Evolutionary conservation across 2,888 invertebrate species (phyloP).

Genomic region (Penaeus monodon): DNA sequence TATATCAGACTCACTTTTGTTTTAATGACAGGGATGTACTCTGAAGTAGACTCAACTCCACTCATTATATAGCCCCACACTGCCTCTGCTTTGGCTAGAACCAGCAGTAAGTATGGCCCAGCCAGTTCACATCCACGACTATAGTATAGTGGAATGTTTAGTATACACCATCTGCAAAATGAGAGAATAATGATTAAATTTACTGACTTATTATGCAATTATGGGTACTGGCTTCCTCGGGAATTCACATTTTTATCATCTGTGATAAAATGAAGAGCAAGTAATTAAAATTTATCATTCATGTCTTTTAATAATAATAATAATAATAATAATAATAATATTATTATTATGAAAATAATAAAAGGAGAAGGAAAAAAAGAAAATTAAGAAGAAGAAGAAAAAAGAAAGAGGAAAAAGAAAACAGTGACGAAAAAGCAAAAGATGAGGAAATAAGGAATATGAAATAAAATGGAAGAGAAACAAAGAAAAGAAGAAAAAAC

Average conservation of each 20-base stretch:
- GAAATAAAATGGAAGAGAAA: neutral
- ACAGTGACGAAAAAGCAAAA: neutral
- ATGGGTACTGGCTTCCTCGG: too few species aligned
- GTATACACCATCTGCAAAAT: conserved; percentile 35
- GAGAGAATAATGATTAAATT: neutral
- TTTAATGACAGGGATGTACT: conserved; percentile 30
- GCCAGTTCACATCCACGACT: conserved; percentile 44
- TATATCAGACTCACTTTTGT: conserved; percentile 7
- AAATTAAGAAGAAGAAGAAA: too few species aligned
- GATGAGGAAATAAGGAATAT: neutral
- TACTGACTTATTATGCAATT: too few species aligned
- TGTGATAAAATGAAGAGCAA: too few species aligned
- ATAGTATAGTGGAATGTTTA: conserved; percentile 34
- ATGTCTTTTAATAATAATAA: too few species aligned
- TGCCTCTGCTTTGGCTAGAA: conserved; percentile 25
- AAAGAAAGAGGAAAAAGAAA: too few species aligned
- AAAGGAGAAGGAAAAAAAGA: too few species aligned
- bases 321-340: too few species aligned
- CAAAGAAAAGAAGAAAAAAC: neutral
- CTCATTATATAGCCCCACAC: conserved; percentile 15
- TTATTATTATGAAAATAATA: too few species aligned
- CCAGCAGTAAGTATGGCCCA: conserved; percentile 37
- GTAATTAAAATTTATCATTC: too few species aligned
- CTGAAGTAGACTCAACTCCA: conserved; percentile 15
- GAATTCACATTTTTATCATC: too few species aligned